Evolutionary conservation across 2,797 vertebrate species (phyloP).

Genomic region (Pseudomugil tenellus): DNA sequence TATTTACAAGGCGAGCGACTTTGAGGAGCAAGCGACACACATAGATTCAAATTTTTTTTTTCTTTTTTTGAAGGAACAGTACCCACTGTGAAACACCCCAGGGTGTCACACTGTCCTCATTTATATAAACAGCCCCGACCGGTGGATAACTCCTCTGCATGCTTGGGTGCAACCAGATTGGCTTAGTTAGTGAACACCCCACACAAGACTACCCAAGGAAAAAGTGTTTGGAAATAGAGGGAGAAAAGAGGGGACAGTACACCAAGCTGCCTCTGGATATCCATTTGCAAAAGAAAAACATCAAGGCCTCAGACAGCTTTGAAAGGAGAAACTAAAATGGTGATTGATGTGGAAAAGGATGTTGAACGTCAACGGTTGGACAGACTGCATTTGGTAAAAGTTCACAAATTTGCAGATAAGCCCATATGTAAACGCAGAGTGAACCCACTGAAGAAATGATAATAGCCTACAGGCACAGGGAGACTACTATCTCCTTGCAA

Average conservation of each 20-base stretch:
- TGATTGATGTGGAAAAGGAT: conserved; percentile 77
- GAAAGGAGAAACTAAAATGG: conserved; percentile 77
- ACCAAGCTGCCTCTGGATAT: conserved; percentile 77
- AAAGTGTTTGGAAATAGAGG: conserved; percentile 69
- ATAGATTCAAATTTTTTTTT: conserved; percentile 57
- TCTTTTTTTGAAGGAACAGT: conserved; percentile 65
- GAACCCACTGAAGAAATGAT: conserved; percentile 61
- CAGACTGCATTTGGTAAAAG: conserved; percentile 76
- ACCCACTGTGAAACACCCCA: conserved; percentile 77
- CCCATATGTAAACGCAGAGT: conserved; percentile 64
- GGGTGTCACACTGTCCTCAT: conserved; percentile 81
- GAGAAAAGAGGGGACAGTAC: conserved; percentile 64
- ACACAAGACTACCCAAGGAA: conserved; percentile 78
- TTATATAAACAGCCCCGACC: conserved; percentile 77
- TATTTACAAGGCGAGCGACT: conserved; percentile 78
- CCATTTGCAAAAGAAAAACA: conserved; percentile 72
- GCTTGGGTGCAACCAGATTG: conserved; percentile 77
- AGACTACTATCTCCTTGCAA: conserved; percentile 57
- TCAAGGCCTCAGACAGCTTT: conserved; percentile 76
- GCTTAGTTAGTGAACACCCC: conserved; percentile 76
- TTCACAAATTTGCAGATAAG: conserved; percentile 80
- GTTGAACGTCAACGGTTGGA: conserved; percentile 70
- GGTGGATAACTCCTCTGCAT: conserved; percentile 78
- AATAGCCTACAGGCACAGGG: conserved; percentile 56
- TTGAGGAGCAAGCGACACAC: conserved; percentile 71